Base-by-base conservation (phyloP, 2,113 vertebrate genomes). In the Stigmatopora argus region DNA sequence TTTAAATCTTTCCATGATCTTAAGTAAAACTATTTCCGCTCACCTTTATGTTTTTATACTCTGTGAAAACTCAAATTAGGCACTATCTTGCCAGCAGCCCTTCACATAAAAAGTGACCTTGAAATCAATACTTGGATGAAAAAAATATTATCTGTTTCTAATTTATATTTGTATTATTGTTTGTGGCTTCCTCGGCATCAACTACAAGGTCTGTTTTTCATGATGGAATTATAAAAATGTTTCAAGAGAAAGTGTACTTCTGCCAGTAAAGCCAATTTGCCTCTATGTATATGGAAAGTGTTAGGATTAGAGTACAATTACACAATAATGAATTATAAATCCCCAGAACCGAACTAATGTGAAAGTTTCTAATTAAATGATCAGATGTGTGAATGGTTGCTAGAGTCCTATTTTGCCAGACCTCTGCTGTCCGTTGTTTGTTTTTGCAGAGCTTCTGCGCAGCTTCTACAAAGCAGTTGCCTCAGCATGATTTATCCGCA, bases 361-460 rank as follows among this genome's bases (percentile, higher is more conserved):
- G 56, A 35, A 17, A 51, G 48, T 19, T 17, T 18, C 5, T 49
- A n/a, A 7, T 17, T 17, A 8, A 31, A 56, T 56, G 11, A 56
- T 56, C 23, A 56, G 31, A 15, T 31, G 12, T 56, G 23, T 56
- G 23, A 56, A 31, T 5, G 17, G 14, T 57, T 34, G 55, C 15
- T 13, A 5, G 52, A 38, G 31, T 59, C 34, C 34, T 3, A 59
- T 31, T n/a, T 59, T 59, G 14, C 31, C 56, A 59, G 9, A 59
- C 61, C 51, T 62, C 66, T 73, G 60, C 44, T 14, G 66, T 38
- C 52, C 5, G 56, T 58, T 48, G 65, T 67, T 55, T 83, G 77
- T 81, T 85, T 44, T 85, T 78, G 59, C 71, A 71, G 60, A 70
- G 66, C 72, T 76, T 73, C 75, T 41, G 41, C 67, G 62, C 77